Percentiles rank a stretch among this genome's conserved stretches.
Conservation (phyloP, 2,113 vertebrate genomes). For the Pluvianellus socialis region DNA sequence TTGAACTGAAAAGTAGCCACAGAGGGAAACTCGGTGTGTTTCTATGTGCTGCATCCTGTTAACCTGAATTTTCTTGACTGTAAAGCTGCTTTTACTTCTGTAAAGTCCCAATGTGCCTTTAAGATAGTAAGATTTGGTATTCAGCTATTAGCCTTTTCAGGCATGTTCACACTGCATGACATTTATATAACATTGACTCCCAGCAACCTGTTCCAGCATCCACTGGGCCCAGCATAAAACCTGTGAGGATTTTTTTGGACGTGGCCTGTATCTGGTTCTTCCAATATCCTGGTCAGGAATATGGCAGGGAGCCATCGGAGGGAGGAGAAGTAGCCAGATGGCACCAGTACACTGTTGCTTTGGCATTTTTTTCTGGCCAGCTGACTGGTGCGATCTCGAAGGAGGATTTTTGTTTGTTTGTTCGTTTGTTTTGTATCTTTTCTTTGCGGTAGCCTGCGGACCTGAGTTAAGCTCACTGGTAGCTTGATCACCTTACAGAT, state of each 20-base stretch:
- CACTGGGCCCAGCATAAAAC: constrained; percentile 28
- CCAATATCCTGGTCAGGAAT: constrained; percentile 62
- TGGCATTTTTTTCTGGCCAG: constrained; percentile 67
- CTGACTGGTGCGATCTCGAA: constrained; percentile 15
- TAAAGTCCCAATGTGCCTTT: neutral
- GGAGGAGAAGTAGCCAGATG: constrained; percentile 59
- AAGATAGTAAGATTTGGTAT: neutral
- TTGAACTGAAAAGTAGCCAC: neutral
- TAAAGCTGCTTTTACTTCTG: neutral
- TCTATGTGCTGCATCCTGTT: neutral
- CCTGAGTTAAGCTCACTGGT: neutral
- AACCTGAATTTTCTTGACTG: neutral
- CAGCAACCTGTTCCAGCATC: constrained; percentile 44
- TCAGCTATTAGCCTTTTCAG: neutral
- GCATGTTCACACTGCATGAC: constrained; percentile 13
- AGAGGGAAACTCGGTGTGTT: neutral
- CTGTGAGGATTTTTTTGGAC: constrained; percentile 41
- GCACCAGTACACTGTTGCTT: constrained; percentile 58
- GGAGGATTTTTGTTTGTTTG: constrained; percentile 58
- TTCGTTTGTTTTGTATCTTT: constrained; percentile 37
- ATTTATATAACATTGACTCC: constrained; percentile 43
- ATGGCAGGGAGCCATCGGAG: constrained; percentile 32
- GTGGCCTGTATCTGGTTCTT: constrained; percentile 55
- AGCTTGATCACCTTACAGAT: neutral
- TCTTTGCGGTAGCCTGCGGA: constrained; percentile 7